Percentiles rank a stretch among this genome's conserved stretches.
Conservation (phyloP, 1,140 invertebrate species). For the Musca domestica region DNA sequence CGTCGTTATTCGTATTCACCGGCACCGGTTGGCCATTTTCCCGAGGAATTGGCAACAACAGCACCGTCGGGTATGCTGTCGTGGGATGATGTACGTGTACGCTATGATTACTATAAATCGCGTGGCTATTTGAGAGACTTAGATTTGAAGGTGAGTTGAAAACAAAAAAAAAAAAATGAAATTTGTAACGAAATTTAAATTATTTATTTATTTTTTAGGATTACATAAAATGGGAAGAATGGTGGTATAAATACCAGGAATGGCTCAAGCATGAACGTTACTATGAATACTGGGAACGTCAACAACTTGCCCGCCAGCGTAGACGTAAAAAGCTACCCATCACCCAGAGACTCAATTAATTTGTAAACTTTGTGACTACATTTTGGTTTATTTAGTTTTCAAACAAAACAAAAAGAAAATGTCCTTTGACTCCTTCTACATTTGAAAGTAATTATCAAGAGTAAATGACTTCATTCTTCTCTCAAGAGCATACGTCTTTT, state of each 20-base stretch:
- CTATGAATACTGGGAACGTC: conserved; percentile 72
- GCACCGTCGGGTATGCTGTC: conserved; percentile 71
- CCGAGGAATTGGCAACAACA: conserved; percentile 68
- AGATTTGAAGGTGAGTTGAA: conserved; percentile 46
- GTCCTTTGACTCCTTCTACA: background rate
- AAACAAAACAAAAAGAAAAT: background rate
- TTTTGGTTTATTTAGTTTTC: background rate
- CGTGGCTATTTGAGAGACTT: conserved; percentile 74
- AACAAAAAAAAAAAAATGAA: background rate
- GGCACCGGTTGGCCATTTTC: conserved; percentile 72
- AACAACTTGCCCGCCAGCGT: conserved; percentile 54
- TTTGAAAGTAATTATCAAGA: background rate
- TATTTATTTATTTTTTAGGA: conserved; percentile 58
- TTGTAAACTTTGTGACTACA: background rate
- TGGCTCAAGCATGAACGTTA: conserved; percentile 82
- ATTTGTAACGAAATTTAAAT: conserved; percentile 1
- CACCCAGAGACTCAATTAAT: conserved; percentile 55
- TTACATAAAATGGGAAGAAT: conserved; percentile 89
- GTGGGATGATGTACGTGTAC: conserved; percentile 80
- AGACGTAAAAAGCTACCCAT: conserved; percentile 54
- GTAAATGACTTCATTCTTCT: too few relatives aligned
- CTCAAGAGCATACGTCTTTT: too few relatives aligned
- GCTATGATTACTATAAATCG: conserved; percentile 79
- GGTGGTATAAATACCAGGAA: conserved; percentile 91
- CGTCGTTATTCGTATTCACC: conserved; percentile 62